These are phyloP conservation scores for Sweltsa coloradensis DNA, from an alignment of 1,140 invertebrate species.

Conservation along the genomic window DNA sequence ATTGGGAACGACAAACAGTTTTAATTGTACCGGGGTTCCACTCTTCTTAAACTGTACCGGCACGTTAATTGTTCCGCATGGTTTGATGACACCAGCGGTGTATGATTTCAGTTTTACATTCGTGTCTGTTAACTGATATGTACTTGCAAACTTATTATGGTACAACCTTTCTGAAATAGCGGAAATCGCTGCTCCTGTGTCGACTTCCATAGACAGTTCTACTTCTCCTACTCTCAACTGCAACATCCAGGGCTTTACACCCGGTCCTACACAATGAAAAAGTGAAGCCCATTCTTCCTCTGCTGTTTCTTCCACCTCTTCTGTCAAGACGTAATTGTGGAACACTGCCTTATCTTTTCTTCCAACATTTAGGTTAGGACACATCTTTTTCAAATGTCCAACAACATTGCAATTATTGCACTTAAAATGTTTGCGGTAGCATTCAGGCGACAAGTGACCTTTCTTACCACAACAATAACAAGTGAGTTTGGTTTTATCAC, in stretches of 20 bases:
- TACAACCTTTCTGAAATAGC: not conserved
- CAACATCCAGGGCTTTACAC: conserved; percentile 4
- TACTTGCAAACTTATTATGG: not conserved
- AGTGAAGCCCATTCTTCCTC: too few relatives aligned
- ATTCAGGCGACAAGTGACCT: too few relatives aligned
- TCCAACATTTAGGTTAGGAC: too few relatives aligned
- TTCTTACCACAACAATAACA: too few relatives aligned
- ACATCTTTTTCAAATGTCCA: too few relatives aligned
- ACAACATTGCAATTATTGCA: too few relatives aligned
- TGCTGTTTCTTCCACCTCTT: too few relatives aligned
- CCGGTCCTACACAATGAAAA: too few relatives aligned
- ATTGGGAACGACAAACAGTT: not conserved
- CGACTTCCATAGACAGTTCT: not conserved
- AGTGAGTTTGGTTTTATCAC: too few relatives aligned
- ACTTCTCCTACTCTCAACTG: not conserved
- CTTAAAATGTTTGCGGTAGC: too few relatives aligned
- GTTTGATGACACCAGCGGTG: not conserved
- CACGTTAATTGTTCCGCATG: not conserved
- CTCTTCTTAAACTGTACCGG: not conserved
- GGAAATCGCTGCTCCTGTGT: not conserved
- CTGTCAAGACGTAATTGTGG: too few relatives aligned
- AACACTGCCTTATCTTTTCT: too few relatives aligned
- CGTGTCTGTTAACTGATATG: not conserved
- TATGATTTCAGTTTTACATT: not conserved
- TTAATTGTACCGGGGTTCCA: not conserved